Evolutionary conservation across 2,888 invertebrate species (phyloP).

Genomic region (Rhodophaea formosa): DNA sequence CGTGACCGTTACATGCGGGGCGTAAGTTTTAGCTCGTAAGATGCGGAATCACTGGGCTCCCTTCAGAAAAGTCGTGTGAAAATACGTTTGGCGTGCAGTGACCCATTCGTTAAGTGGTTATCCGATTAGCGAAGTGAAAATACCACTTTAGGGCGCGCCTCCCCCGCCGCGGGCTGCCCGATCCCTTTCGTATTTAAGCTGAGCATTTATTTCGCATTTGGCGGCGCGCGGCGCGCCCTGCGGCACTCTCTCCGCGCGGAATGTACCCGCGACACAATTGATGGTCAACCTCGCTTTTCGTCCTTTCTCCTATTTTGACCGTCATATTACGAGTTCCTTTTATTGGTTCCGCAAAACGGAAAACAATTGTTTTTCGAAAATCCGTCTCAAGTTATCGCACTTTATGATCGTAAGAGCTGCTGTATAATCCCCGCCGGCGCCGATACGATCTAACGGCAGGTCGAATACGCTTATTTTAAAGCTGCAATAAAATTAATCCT

Average conservation of each 20-base stretch:
- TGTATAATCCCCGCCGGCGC: constrained; percentile 11
- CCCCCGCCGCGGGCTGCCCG: constrained; percentile 71
- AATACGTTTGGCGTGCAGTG: constrained; percentile 81
- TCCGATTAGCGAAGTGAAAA: constrained; percentile 84
- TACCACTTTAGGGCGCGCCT: constrained; percentile 80
- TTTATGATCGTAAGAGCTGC: constrained; percentile 16
- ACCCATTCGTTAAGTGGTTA: constrained; percentile 82
- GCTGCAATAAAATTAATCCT: constrained; percentile 40
- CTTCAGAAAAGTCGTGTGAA: constrained; percentile 78
- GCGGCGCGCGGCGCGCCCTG: constrained; percentile 62
- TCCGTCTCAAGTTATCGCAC: constrained; percentile 13
- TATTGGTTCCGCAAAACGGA: constrained; percentile 17
- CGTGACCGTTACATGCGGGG: constrained; percentile 67
- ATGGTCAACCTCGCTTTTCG: constrained; percentile 58
- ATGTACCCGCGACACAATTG: constrained; percentile 60
- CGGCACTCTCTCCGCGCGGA: constrained; percentile 55
- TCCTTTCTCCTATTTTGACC: constrained; percentile 40
- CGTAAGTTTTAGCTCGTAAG: constrained; percentile 77
- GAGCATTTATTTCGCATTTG: constrained; percentile 80
- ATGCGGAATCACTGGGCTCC: constrained; percentile 62
- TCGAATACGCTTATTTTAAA: constrained; percentile 24
- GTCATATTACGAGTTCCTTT: constrained; percentile 23
- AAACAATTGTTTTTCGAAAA: constrained; percentile 16
- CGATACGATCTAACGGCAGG: constrained; percentile 17
- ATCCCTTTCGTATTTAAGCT: constrained; percentile 78